A percentile compares a stretch with the other conserved stretches of the same genome.
phyloP scores from a whole-genome alignment of 1,140 invertebrate species.

The Scaptomyza hsui region DNA sequence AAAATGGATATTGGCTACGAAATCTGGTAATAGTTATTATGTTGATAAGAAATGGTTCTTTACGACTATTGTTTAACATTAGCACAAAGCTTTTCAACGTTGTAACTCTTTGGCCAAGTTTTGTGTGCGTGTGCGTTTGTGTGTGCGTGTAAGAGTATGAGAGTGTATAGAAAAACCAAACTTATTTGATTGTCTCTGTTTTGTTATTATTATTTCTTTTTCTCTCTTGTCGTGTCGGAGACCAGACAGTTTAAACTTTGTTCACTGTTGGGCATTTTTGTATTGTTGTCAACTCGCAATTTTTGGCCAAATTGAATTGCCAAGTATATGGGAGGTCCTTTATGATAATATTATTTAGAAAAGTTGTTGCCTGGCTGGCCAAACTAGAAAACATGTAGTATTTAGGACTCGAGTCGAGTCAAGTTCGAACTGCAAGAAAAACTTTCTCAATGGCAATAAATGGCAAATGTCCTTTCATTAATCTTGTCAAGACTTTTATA shows the following conservation, averaged over 20 bases:
- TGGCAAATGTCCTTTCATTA: not conserved
- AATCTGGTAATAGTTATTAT: not conserved
- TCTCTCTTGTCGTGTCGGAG: not conserved
- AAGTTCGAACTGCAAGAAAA: not conserved
- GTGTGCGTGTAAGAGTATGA: no score
- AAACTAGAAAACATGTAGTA: not conserved
- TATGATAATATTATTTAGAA: conserved; percentile 51
- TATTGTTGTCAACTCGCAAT: conserved; percentile 10
- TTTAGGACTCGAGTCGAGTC: not conserved
- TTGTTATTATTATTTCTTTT: not conserved
- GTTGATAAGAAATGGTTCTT: not conserved
- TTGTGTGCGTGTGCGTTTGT: not conserved
- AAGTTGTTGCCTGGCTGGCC: conserved; percentile 55
- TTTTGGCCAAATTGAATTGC: conserved; percentile 62
- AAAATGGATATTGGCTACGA: not conserved
- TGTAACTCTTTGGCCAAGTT: not conserved
- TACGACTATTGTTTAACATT: not conserved
- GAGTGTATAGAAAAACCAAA: not conserved
- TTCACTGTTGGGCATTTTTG: conserved; percentile 1
- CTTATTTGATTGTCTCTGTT: conserved; percentile 3
- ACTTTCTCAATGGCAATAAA: not conserved
- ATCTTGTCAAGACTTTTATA: not conserved
- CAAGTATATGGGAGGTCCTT: conserved; percentile 36
- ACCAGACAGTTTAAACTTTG: conserved; percentile 16
- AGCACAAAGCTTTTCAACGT: not conserved